These are phyloP conservation scores for Liolophura sinensis DNA, from an alignment of 1,140 invertebrate genomes.

Conservation along the genomic window DNA sequence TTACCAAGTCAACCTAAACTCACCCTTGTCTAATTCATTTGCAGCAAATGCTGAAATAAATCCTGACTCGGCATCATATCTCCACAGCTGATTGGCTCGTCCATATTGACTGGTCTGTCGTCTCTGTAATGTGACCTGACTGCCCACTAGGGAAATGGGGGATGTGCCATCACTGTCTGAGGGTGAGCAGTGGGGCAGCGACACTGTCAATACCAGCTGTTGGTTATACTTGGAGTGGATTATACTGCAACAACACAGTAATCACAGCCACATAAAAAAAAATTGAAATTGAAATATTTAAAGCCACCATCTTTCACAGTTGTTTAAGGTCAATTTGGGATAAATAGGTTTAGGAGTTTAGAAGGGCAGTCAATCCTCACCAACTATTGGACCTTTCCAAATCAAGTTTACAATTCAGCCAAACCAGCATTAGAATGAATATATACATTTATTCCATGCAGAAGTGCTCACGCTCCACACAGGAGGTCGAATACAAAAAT, in stretches of 20 bases:
- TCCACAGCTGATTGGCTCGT: slow-evolving; percentile 55
- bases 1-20: not conserved
- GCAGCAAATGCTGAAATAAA: slow-evolving; percentile 53
- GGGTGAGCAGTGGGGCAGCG: slow-evolving; percentile 39
- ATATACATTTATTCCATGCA: too few relatives aligned
- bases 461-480: too few relatives aligned
- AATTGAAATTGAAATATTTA: too few relatives aligned
- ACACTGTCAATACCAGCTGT: slow-evolving; percentile 40
- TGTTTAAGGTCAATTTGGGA: too few relatives aligned
- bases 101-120: slow-evolving; percentile 45
- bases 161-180: slow-evolving; percentile 34
- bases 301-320: too few relatives aligned
- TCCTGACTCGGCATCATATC: slow-evolving; percentile 52
- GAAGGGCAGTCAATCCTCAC: too few relatives aligned
- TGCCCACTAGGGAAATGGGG: slow-evolving; percentile 42
- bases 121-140: slow-evolving; percentile 45
- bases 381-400: too few relatives aligned
- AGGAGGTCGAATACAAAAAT: too few relatives aligned
- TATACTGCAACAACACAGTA: slow-evolving; percentile 30
- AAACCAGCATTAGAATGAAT: not conserved
- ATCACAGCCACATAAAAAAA: not conserved
- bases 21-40: slow-evolving; percentile 50
- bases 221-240: slow-evolving; percentile 40
- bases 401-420: not conserved
- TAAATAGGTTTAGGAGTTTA: too few relatives aligned